Evolutionary conservation across 1,140 invertebrate genomes (phyloP), one percentile per base, ranked within the genome.

Genomic region (Camponotus floridanus): DNA sequence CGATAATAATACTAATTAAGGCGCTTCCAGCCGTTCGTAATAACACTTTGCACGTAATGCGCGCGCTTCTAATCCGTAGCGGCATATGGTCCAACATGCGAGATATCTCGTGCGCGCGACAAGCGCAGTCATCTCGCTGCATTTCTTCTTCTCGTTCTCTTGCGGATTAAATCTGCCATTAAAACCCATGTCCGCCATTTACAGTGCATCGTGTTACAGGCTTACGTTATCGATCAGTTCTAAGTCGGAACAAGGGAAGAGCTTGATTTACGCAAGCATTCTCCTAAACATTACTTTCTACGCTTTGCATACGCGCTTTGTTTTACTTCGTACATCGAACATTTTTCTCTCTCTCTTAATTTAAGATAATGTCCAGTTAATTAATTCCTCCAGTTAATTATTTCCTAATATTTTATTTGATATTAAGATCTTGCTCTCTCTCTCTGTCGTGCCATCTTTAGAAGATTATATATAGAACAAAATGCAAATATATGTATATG

Each of bases 1-100:
- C 67, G 86, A 91, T 90, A 88, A 91, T 88, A 88, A 88, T 76
- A 79, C 80, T 76, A 91, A 91, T 91, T 91, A 91, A 90, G 71
- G 83, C 84, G 67, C 78, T 67, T 88, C 81, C 79, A 90, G 74
- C 76, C 83, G 64, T 70, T 80, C 64, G 88, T 81, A 90, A 90
- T 84, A 90, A 90, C 88, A 62, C 88, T 86, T 79, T 65, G 88
- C 88, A 74, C 55, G 64, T 87, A 87, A 84, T 90, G 74, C 39
- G 86, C 64, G 80, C 84, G 86, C 76, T 90, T 74, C 88, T 90
- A 90, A 90, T 90, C 81, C 78, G 74, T 80, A 86, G 89, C 80
- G 62, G 89, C 90, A 91, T 91, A 91, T 90, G 88, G 88, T 79
- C 85, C 78, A 84, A 90, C 88, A 90, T 84, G 88, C 74, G 21